Evolutionary conservation across 2,113 vertebrate genomes (phyloP), one percentile per base, ranked within the genome.

Genomic region (Myiagra hebetior): DNA sequence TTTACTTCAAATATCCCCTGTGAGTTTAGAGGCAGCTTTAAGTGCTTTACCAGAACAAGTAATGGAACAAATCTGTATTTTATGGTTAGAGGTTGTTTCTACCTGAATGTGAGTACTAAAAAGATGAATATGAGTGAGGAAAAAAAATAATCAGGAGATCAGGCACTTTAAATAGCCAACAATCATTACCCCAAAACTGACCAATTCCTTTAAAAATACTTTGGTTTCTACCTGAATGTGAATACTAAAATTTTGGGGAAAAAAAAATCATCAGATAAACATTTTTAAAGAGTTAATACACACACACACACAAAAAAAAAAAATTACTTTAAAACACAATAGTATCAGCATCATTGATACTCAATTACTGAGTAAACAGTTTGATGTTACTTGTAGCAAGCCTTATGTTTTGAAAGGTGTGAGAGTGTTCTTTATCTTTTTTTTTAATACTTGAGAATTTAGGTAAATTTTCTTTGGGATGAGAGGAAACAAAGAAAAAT

Each of bases 91-190:
- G 35, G 33, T 57, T 15, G 23, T 85, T 57, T 87, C 56, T 41
- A 42, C 55, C 33, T 50, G 33, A 87, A 50, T 11, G 2, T 0
- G 10, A 57, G 10, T 57, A 33, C 16, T 70, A 20, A 87, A 78
- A 64, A 47, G 50, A 26, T 49, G 15, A 46, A 39, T n/a, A 7
- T 46, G 11, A 67, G 9, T 33, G 15, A 0, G 13, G 1, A 0
- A 13, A 31, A 59, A 42, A 31, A 4, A 33, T 20, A 52, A 9
- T n/a, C 13, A n/a, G n/a, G 23, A 82, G 37, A 50, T 53, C 19
- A 31, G 6, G n/a, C 9, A 28, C 6, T 64, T 63, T 16, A 23
- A 90, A 74, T 31, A 49, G 4, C 27, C 17, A 62, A 44, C 18
- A 53, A 1, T 19, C 1, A 1, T 44, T 62, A 72, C 37, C 52